Base-by-base conservation (phyloP, 2,113 vertebrate genomes). In the Balaeniceps rex region DNA sequence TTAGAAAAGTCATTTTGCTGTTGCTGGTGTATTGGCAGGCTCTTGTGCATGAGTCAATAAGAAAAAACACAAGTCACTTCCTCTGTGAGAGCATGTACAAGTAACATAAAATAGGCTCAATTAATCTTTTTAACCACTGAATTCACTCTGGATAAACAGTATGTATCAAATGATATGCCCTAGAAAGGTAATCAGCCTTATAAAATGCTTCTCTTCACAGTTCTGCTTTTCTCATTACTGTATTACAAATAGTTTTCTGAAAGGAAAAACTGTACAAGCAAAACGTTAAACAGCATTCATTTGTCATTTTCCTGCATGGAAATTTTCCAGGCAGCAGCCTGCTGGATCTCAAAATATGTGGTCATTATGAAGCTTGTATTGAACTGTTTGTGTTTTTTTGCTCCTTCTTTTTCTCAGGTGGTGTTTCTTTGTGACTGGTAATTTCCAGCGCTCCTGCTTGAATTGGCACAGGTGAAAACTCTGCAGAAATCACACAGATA, bases 251-350 rank as follows among this genome's bases (percentile, higher is more conserved):
- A 97, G 96, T 98, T 98, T 97, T 97, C 92, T 97, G 93, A 96
- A 98, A 98, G 96, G 97, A 97, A 98, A 97, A 98, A 97, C 82
- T 96, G 88, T 96, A 98, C 94, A 97, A 97, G 92, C 94, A 98
- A 98, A 98, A 98, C 97, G 97, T 98, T 98, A 98, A 98, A 97
- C 90, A 98, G 94, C 95, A 96, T 97, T 98, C 93, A 97, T 98
- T 98, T 96, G 93, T 98, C 98, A 97, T 98, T 97, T 98, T 98
- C 91, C 83, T 97, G 92, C 80, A 47, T 49, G 51, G 88, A 91
- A 44, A 44, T 44, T 44, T 44, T 44, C 87, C 51, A 94, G 90
- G 93, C 90, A 97, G 96, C 77, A 97, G 84, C 91, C 95, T 96
- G 82, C 94, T 97, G 93, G 55, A 98, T 92, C 60, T 97, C 95